Base-by-base conservation (phyloP, 1,140 invertebrate species). In the Scaptomyza hsui region DNA sequence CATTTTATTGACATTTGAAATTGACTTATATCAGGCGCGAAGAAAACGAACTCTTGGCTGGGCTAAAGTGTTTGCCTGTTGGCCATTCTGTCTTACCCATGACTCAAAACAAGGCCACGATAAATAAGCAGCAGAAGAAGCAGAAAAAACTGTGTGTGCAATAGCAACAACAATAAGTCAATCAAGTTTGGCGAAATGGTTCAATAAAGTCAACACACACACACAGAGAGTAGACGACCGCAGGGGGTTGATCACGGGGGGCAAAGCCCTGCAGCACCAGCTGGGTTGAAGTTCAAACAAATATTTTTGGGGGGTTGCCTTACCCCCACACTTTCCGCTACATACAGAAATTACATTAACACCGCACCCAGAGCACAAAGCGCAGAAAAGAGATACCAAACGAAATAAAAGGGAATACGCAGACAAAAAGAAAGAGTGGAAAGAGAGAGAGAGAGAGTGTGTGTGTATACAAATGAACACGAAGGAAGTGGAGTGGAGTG, bases 1-100 rank as follows among this genome's bases (percentile, higher is more conserved):
- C 81, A 86, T 86, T 86, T 86, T 86, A 86, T 88, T 88, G 81
- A 86, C 82, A 86, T 78, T 72, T 53, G 62, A 82, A 86, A 86
- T 86, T 86, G 81, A 86, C 82, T 86, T 85, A 88, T 88, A 86
- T 81, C 77, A 26, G 44, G 26, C 37, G 56, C 67, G 59, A 67
- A 69, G 68, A 81, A 55, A 68, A 56, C 41, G 59, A 67, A 49
- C 29, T 18, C 57, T 74, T 26, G 60, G 35, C 75, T 77, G 77
- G 65, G 63, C 70, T 85, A 81, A 81, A 86, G 73, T 86, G 81
- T 85, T 67, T 65, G 69, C 63, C 69, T 60, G 32, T 26, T 53
- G 55, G 69, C 68, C 67, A 78, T 73, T 70, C 32, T 47, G 32
- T 41, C 70, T 10, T n/a, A n/a, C n/a, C n/a, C 26, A 9, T 1